Percentiles rank a stretch among this genome's conserved stretches.
Evolutionary conservation across 2,888 invertebrate genomes (phyloP).

Genomic region (Phorcus lineatus): DNA sequence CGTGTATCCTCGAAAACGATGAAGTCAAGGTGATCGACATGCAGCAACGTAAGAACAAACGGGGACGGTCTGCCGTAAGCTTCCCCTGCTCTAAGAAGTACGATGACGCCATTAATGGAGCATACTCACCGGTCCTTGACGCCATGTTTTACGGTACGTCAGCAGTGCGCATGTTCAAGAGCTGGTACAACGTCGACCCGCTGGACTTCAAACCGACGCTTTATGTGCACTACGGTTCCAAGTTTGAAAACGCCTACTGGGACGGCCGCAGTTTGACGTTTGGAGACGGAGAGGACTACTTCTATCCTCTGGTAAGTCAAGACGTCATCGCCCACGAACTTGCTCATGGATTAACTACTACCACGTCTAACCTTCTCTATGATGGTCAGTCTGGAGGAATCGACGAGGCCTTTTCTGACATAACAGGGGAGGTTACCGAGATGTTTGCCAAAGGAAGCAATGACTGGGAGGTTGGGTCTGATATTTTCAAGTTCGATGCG

Average conservation of each 20-base stretch:
- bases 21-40: constrained; percentile 36
- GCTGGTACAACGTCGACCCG: constrained; percentile 44
- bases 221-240: constrained; percentile 51
- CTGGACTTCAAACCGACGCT: constrained; percentile 43
- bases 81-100: constrained; percentile 45
- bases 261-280: constrained; percentile 52
- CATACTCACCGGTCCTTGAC: constrained; percentile 48
- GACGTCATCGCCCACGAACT: constrained; percentile 58
- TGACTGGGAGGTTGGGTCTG: constrained; percentile 43
- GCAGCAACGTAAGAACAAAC: constrained; percentile 20
- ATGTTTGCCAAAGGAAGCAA: constrained; percentile 29
- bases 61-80: constrained; percentile 30
- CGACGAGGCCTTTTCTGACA: constrained; percentile 61
- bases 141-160: constrained; percentile 48
- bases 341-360: constrained; percentile 55
- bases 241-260: constrained; percentile 58
- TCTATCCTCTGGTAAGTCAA: constrained; percentile 50
- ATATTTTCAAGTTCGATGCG: constrained; percentile 35
- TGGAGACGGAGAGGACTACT: constrained; percentile 49
- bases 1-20: constrained; percentile 30
- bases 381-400: constrained; percentile 54
- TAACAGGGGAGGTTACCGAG: constrained; percentile 52
- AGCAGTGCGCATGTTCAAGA: constrained; percentile 50
- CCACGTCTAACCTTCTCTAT: constrained; percentile 50
- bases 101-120: constrained; percentile 48